A percentile compares a stretch with the other conserved stretches of the same genome.
These are phyloP conservation scores for Uria aalge DNA, from an alignment of 2,113 vertebrate genomes.

Conservation along the genomic window DNA sequence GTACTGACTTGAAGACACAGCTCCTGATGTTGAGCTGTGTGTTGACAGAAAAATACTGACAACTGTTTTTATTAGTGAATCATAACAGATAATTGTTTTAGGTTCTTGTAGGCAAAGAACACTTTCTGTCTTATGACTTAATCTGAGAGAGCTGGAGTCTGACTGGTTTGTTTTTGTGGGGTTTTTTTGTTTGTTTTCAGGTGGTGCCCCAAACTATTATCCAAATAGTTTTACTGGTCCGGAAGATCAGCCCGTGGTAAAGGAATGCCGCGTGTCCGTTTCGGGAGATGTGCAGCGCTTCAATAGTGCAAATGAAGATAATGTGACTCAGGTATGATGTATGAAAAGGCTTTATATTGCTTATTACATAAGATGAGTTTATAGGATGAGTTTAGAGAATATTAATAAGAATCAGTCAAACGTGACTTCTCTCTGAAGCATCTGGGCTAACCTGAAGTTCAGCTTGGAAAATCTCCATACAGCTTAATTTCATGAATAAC, in stretches of 20 bases:
- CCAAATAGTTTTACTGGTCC: slow-evolving; percentile 95
- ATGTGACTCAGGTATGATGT: slow-evolving; percentile 85
- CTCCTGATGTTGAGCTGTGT: neutral
- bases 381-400: neutral
- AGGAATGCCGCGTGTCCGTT: slow-evolving; percentile 64
- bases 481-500: neutral
- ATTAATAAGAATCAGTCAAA: neutral
- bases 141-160: neutral
- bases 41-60: neutral
- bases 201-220: slow-evolving; percentile 94
- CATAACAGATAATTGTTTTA: neutral
- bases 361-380: neutral
- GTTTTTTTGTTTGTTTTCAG: slow-evolving; percentile 58
- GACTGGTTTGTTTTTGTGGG: neutral
- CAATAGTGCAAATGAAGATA: slow-evolving; percentile 86
- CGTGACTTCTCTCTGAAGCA: neutral
- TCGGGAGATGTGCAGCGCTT: slow-evolving; percentile 83
- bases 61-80: neutral
- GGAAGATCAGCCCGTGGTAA: slow-evolving; percentile 59
- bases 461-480: neutral
- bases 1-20: neutral
- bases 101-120: neutral
- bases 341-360: neutral
- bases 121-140: neutral
- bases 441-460: neutral